phyloP scores from a whole-genome alignment of 2,888 invertebrate genomes.

The Drosophila nigricruria region DNA sequence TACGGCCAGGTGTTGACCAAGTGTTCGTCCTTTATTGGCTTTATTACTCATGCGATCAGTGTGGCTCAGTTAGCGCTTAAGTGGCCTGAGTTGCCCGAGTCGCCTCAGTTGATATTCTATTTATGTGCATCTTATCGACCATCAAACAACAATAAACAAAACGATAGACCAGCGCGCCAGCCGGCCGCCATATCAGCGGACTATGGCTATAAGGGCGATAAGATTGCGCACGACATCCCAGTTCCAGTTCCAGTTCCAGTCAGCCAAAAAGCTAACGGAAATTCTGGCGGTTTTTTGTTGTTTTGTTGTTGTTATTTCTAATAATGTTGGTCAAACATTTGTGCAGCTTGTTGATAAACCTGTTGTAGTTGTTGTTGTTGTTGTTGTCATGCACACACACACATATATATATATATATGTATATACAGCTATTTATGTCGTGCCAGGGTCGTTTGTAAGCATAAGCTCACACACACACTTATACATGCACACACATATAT shows the following conservation, averaged over 20 bases:
- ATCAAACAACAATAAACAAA: slow-evolving; percentile 29
- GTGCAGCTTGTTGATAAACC: slow-evolving; percentile 28
- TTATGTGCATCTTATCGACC: slow-evolving; percentile 36
- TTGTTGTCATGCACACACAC: slow-evolving; percentile 2
- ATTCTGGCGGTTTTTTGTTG: neutral
- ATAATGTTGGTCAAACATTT: slow-evolving; percentile 41
- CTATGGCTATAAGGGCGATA: slow-evolving; percentile 29
- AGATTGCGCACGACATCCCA: slow-evolving; percentile 32
- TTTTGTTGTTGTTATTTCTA: neutral
- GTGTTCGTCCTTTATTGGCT: slow-evolving; percentile 27
- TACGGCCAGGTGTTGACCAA: neutral
- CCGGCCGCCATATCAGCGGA: slow-evolving; percentile 21
- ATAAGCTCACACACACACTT: neutral
- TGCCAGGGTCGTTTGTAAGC: slow-evolving; percentile 34
- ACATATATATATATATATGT: slow-evolving; percentile 1
- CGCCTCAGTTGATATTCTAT: neutral
- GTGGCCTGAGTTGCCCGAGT: neutral
- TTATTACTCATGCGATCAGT: slow-evolving; percentile 52
- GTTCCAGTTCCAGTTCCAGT: slow-evolving; percentile 20
- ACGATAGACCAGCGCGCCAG: slow-evolving; percentile 22
- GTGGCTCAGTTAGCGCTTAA: neutral
- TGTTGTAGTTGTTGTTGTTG: slow-evolving; percentile 23
- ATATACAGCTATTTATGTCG: slow-evolving; percentile 37
- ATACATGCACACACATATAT: slow-evolving; percentile 14
- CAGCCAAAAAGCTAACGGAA: slow-evolving; percentile 7